A percentile compares a stretch with the other conserved stretches of the same genome.
Conservation (phyloP, 2,797 vertebrate species). For the Loriculus beryllinus region DNA sequence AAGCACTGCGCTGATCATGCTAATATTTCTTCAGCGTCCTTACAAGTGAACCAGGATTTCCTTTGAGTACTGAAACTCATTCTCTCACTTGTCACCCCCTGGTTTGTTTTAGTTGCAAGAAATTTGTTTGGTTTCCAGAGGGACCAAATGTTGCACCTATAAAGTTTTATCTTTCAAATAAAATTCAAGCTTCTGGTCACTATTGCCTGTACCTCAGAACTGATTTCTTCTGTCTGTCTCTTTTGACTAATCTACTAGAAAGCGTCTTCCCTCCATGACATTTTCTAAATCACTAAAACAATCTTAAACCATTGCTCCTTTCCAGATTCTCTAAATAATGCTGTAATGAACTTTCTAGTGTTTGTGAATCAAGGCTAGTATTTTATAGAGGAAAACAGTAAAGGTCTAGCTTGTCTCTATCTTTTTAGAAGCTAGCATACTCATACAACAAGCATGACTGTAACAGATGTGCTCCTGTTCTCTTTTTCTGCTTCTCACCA, state of each 20-base stretch:
- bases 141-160: not conserved
- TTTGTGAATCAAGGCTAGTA: not conserved
- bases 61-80: not conserved
- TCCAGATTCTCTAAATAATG: not conserved
- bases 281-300: not conserved
- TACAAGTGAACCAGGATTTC: not conserved
- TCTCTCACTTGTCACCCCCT: not conserved
- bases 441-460: not conserved
- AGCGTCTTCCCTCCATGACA: not conserved
- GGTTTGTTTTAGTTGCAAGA: not conserved
- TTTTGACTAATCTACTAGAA: not conserved
- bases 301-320: not conserved
- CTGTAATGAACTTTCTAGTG: not conserved
- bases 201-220: not conserved
- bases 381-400: not conserved
- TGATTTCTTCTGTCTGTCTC: not conserved
- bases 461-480: not conserved
- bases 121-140: not conserved
- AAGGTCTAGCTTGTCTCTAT: not conserved
- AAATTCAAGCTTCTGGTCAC: not conserved
- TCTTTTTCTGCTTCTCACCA: not conserved
- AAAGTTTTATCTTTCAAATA: not conserved
- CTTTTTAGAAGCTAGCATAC: not conserved
- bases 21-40: not conserved
- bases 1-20: not conserved